These are phyloP conservation scores for Notospermus geniculatus DNA, from an alignment of 1,140 invertebrate genomes.

Conservation along the genomic window DNA sequence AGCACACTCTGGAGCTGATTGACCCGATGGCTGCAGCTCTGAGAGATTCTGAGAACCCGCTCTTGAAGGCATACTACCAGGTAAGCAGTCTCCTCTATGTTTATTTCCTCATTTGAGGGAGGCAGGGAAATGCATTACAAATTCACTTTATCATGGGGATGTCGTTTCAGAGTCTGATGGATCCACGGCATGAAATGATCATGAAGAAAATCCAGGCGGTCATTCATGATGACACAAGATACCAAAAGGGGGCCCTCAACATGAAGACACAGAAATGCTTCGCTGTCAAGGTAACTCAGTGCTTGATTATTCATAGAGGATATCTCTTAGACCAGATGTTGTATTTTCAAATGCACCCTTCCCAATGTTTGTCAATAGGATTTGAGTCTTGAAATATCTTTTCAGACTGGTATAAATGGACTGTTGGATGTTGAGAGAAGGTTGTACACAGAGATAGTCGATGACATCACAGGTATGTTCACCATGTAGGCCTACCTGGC, in stretches of 20 bases:
- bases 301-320: no score
- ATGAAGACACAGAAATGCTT: conserved; percentile 76
- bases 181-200: conserved; percentile 62
- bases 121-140: no score
- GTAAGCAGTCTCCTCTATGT: conserved; percentile 48
- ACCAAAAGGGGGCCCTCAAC: conserved; percentile 67
- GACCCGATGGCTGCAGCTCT: conserved; percentile 67
- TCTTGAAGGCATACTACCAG: conserved; percentile 64
- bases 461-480: conserved; percentile 68
- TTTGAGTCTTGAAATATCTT: no score
- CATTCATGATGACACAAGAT: conserved; percentile 72
- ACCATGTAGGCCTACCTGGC: background rate
- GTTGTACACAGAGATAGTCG: conserved; percentile 53
- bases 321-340: conserved; percentile 18
- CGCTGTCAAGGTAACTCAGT: conserved; percentile 67
- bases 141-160: no score
- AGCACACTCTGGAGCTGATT: conserved; percentile 72
- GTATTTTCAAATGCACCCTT: no score
- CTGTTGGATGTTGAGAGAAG: conserved; percentile 50
- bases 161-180: conserved; percentile 47
- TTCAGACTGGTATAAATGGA: conserved; percentile 51
- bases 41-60: conserved; percentile 59
- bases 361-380: no score
- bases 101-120: background rate
- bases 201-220: conserved; percentile 65